Conservation (phyloP, 2,797 vertebrate species). For the Propithecus deckenii region DNA sequence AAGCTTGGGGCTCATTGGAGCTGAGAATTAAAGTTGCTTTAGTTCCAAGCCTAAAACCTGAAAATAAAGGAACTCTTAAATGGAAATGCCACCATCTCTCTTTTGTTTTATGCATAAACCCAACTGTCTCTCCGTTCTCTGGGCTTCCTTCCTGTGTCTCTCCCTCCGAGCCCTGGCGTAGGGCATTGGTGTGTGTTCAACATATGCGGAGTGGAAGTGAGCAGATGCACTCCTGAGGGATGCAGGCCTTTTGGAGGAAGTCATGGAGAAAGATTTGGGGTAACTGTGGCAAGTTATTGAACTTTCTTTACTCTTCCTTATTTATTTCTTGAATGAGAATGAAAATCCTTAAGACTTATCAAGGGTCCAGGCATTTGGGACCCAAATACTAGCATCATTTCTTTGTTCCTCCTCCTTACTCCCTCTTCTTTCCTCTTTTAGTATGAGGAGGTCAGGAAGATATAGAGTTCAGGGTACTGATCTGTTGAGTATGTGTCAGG, state of each 20-base stretch:
- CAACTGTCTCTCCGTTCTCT: background rate
- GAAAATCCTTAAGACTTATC: background rate
- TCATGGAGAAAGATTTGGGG: background rate
- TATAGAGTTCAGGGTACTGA: accelerated
- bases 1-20: background rate
- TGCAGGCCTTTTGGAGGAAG: background rate
- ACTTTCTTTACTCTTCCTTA: background rate
- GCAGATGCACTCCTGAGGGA: background rate
- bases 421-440: background rate
- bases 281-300: background rate
- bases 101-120: accelerated
- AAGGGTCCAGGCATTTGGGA: background rate
- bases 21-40: background rate
- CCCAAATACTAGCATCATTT: accelerated
- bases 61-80: background rate
- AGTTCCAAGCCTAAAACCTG: background rate
- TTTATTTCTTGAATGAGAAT: background rate
- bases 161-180: background rate
- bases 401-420: background rate
- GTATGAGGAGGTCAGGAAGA: background rate
- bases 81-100: background rate
- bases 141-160: accelerated
- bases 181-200: background rate
- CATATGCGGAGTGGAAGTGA: accelerated
- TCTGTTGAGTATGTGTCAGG: background rate